Evolutionary conservation across 2,113 vertebrate genomes (phyloP).

Genomic region (Xenopus borealis): DNA sequence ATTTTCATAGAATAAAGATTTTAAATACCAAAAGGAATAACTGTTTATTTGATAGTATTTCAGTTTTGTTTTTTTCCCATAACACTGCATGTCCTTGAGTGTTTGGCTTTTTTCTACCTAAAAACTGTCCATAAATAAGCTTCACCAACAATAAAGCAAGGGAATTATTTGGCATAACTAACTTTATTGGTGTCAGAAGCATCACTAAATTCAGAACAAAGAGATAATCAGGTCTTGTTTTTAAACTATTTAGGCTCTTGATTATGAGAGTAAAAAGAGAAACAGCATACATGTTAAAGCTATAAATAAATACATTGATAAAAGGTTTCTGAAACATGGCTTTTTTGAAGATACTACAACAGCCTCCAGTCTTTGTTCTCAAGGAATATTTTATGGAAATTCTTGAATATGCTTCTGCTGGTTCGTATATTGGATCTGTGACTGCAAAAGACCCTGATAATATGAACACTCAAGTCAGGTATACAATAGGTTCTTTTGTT

Average conservation of each 20-base stretch:
- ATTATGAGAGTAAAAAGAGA: conserved; percentile 80
- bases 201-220: no score
- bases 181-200: no score
- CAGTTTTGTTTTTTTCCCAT: no score
- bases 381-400: conserved; percentile 75
- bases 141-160: no score
- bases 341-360: conserved; percentile 72
- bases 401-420: conserved; percentile 64
- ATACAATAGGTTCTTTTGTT: conserved; percentile 2
- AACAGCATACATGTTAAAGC: conserved; percentile 73
- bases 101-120: no score
- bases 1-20: no score
- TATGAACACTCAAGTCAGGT: conserved; percentile 74
- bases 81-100: no score
- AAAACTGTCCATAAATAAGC: no score
- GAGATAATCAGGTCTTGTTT: neutral
- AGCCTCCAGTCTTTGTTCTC: conserved; percentile 76
- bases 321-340: conserved; percentile 58
- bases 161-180: no score
- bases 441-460: conserved; percentile 79
- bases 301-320: conserved; percentile 71
- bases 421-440: conserved; percentile 69
- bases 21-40: no score
- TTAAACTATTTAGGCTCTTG: conserved; percentile 67
- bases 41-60: no score